Conservation (phyloP, 2,888 invertebrate genomes). For the Melipona bicolor region DNA sequence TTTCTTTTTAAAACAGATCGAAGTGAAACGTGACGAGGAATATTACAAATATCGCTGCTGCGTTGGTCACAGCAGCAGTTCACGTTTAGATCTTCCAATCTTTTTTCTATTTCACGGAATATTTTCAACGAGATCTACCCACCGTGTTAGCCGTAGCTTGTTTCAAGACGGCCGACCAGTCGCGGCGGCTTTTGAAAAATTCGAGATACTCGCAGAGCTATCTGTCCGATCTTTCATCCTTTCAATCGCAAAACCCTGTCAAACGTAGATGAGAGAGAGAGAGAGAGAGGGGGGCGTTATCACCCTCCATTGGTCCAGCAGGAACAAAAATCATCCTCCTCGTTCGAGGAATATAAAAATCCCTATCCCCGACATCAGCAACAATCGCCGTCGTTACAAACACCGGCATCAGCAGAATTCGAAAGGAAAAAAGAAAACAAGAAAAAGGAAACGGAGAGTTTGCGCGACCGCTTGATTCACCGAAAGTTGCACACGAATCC, state of each 20-base stretch:
- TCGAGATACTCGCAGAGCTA: conserved; percentile 2
- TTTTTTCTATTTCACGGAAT: neutral
- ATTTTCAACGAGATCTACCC: neutral
- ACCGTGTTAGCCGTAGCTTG: too few relatives aligned
- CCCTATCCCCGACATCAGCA: neutral
- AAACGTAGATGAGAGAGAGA: neutral
- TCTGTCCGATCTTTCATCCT: conserved; percentile 1
- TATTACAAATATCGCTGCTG: too few relatives aligned
- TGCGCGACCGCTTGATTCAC: conserved; percentile 21
- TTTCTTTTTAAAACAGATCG: too few relatives aligned
- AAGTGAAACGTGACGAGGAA: too few relatives aligned
- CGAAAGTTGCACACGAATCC: conserved; percentile 42
- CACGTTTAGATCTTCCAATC: too few relatives aligned
- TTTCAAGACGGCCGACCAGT: too few relatives aligned
- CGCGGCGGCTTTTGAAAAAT: neutral
- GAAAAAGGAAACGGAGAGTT: conserved; percentile 17
- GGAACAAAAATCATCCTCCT: neutral
- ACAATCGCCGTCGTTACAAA: neutral
- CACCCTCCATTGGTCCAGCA: too few relatives aligned
- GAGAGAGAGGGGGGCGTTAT: neutral
- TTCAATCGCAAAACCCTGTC: conserved; percentile 5
- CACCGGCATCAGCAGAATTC: neutral
- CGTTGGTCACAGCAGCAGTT: too few relatives aligned
- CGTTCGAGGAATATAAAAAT: neutral
- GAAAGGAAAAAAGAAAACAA: neutral